These are phyloP conservation scores for Sarcophaga caerulescens DNA, from an alignment of 2,888 invertebrate species.

Conservation along the genomic window DNA sequence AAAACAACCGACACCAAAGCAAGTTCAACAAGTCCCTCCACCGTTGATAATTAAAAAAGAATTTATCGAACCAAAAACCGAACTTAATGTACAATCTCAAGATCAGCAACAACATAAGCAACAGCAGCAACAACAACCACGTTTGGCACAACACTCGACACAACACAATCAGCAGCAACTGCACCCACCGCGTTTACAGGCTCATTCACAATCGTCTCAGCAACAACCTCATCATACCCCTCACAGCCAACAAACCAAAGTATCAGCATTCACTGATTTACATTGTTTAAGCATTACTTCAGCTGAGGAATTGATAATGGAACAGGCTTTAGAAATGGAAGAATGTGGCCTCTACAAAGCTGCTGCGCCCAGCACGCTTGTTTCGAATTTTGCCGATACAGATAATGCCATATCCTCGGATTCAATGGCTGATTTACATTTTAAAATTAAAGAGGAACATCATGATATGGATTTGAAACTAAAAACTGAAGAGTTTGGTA, in stretches of 20 bases:
- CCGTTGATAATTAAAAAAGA: slow-evolving; percentile 66
- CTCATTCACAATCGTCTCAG: neutral
- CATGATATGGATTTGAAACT: slow-evolving; percentile 73
- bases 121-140: neutral
- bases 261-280: slow-evolving; percentile 76
- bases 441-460: slow-evolving; percentile 77
- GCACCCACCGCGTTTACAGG: neutral
- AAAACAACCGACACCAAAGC: slow-evolving; percentile 76
- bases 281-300: slow-evolving; percentile 79
- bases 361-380: slow-evolving; percentile 40
- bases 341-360: slow-evolving; percentile 78
- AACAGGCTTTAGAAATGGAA: slow-evolving; percentile 81
- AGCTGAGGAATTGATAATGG: slow-evolving; percentile 80
- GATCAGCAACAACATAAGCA: slow-evolving; percentile 11
- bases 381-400: slow-evolving; percentile 70
- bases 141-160: slow-evolving; percentile 7
- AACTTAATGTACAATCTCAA: slow-evolving; percentile 35
- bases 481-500: slow-evolving; percentile 77
- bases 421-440: slow-evolving; percentile 75
- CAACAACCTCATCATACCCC: slow-evolving; percentile 19
- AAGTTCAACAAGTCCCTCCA: slow-evolving; percentile 74
- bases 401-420: slow-evolving; percentile 77
- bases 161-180: slow-evolving; percentile 17
- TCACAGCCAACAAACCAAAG: slow-evolving; percentile 70
- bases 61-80: slow-evolving; percentile 62